phyloP scores from a whole-genome alignment of 1,140 invertebrate genomes.

The Lutraria rhynchaena region DNA sequence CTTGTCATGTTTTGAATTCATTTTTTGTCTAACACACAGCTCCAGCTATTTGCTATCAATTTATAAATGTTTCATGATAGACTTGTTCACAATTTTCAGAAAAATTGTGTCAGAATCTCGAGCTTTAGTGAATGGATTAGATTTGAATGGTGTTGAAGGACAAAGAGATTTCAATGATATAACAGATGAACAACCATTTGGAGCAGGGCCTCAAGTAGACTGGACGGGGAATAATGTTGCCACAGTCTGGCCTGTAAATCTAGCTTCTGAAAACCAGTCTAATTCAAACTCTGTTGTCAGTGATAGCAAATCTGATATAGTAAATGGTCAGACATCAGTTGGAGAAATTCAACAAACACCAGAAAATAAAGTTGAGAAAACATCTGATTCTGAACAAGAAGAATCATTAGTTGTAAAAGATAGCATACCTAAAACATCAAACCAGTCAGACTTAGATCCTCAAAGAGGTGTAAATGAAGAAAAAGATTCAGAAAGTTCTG shows the following conservation, averaged over 20 bases:
- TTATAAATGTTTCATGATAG: too few species aligned
- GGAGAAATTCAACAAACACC: background rate
- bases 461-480: background rate
- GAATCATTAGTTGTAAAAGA: constrained; percentile 23
- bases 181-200: constrained; percentile 35
- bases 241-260: constrained; percentile 29
- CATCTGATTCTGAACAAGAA: background rate
- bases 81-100: too few species aligned
- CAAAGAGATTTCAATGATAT: constrained; percentile 41
- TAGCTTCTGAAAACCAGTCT: background rate
- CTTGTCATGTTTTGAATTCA: too few species aligned
- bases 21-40: too few species aligned
- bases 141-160: constrained; percentile 65
- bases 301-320: background rate
- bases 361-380: background rate
- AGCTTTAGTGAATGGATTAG: constrained; percentile 77
- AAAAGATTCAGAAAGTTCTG: background rate
- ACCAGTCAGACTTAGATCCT: background rate
- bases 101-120: constrained; percentile 75
- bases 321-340: background rate
- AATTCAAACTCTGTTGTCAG: background rate
- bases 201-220: constrained; percentile 2
- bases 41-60: too few species aligned
- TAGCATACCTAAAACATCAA: constrained; percentile 18
- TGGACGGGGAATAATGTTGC: constrained; percentile 14